phyloP scores from a whole-genome alignment of 2,888 invertebrate species.

The Neoascia interrupta region DNA sequence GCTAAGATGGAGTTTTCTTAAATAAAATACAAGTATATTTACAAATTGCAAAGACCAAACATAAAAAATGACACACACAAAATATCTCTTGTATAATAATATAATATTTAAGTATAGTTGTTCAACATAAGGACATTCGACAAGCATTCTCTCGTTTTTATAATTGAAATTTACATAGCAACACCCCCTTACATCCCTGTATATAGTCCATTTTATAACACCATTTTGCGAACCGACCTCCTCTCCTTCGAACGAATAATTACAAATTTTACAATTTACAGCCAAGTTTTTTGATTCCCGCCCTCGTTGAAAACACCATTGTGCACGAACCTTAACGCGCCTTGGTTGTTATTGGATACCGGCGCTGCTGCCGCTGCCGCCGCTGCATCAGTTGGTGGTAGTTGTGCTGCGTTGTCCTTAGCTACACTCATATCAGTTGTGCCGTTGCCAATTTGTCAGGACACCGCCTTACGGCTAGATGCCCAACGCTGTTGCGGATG shows the following conservation, averaged over 20 bases:
- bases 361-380: slow-evolving; percentile 9
- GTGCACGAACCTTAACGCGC: slow-evolving; percentile 35
- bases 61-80: slow-evolving; percentile 46
- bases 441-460: slow-evolving; percentile 70
- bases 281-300: slow-evolving; percentile 76
- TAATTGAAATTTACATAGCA: slow-evolving; percentile 19
- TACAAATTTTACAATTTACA: slow-evolving; percentile 71
- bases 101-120: slow-evolving; percentile 9
- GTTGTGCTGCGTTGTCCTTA: slow-evolving; percentile 37
- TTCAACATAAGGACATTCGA: slow-evolving; percentile 24
- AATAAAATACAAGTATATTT: slow-evolving; percentile 46
- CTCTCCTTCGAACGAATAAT: neutral
- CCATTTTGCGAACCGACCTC: neutral
- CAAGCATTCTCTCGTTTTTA: neutral
- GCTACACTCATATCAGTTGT: slow-evolving; percentile 22
- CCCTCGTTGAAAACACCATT: slow-evolving; percentile 41
- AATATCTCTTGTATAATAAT: slow-evolving; percentile 15
- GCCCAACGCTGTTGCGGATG: slow-evolving; percentile 71
- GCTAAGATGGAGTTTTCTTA: slow-evolving; percentile 19
- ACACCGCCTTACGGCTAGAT: slow-evolving; percentile 64
- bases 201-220: neutral
- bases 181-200: slow-evolving; percentile 3
- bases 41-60: slow-evolving; percentile 38
- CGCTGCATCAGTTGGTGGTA: neutral
- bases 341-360: slow-evolving; percentile 47